Conservation (phyloP, 2,888 invertebrate genomes). For the Netelia virgata region DNA sequence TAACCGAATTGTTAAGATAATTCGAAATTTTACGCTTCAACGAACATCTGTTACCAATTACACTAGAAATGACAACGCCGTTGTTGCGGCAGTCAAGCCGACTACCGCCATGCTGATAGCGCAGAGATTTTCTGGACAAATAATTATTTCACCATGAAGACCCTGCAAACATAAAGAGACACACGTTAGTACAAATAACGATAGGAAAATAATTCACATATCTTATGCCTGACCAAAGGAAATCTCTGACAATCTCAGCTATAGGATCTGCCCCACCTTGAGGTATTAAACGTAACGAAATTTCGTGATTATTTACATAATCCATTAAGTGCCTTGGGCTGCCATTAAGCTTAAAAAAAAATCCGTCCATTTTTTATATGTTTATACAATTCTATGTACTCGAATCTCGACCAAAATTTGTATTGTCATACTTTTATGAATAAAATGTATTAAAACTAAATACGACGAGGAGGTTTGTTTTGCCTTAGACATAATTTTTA, state of each 20-base stretch:
- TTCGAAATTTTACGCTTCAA: neutral
- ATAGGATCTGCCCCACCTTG: conserved; percentile 9
- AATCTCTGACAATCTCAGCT: conserved; percentile 8
- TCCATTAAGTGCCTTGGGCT: conserved; percentile 30
- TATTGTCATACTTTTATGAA: conserved; percentile 54
- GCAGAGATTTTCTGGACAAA: neutral
- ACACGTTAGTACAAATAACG: conserved; percentile 54
- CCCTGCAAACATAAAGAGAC: neutral
- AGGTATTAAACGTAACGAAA: conserved; percentile 24
- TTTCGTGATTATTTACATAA: conserved; percentile 39
- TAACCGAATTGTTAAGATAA: conserved; percentile 3
- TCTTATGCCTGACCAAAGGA: conserved; percentile 57
- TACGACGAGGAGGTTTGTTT: neutral
- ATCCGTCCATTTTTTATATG: conserved; percentile 65
- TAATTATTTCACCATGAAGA: neutral
- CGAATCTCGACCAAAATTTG: conserved; percentile 53
- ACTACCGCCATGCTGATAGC: neutral
- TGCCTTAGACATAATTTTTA: conserved; percentile 78
- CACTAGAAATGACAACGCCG: conserved; percentile 17
- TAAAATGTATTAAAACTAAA: conserved; percentile 26
- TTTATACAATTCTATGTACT: conserved; percentile 64
- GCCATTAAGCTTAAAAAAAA: conserved; percentile 57
- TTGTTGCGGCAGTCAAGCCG: conserved; percentile 14
- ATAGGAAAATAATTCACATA: conserved; percentile 19
- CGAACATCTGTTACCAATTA: conserved; percentile 57